Base-by-base conservation (phyloP, 2,888 invertebrate genomes). In the Candidula unifasciata region DNA sequence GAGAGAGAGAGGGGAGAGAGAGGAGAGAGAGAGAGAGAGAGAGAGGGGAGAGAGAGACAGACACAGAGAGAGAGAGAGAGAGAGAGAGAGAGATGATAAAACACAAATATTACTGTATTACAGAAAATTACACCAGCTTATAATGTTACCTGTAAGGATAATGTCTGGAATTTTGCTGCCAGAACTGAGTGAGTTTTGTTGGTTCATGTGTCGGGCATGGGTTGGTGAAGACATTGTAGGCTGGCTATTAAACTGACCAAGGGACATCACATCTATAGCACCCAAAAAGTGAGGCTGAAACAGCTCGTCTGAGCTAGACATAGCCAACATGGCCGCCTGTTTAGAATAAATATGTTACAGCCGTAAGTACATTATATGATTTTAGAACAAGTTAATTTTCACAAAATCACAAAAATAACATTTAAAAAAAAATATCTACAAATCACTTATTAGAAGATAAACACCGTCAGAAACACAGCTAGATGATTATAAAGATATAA, bases 151-250 rank as follows among this genome's bases (percentile, higher is more conserved):
- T 87, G 91, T 90, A 77, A 92, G 89, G 74, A 92, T 88, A 83
- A 92, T 92, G 85, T 92, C 92, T 69, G 92, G 92, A 85, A 92
- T 91, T 88, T 90, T 91, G 88, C 90, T 90, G 82, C 87, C 84
- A 35, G 86, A 86, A 73, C 83, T 80, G 76, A 86, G 79, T 33
- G 76, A 83, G 57, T 81, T 85, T 54, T 77, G 68, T n/a, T 74
- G 84, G 74, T 74, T 86, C 37, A 82, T 81, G 64, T 80, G 79
- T 33, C 83, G 77, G 68, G 73, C 76, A 60, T 80, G 86, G 71
- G 69, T 57, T 33, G 80, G 79, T 80, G 86, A 80, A 30, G 84
- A 68, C 69, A 78, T 35, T 60, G 76, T 77, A 37, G 54, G n/a
- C 44, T 84, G 84, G 66, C 37, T 80, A 54, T 73, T 64, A n/a